Base-by-base conservation (phyloP, 2,888 invertebrate genomes). In the Drosophila nigricruria region DNA sequence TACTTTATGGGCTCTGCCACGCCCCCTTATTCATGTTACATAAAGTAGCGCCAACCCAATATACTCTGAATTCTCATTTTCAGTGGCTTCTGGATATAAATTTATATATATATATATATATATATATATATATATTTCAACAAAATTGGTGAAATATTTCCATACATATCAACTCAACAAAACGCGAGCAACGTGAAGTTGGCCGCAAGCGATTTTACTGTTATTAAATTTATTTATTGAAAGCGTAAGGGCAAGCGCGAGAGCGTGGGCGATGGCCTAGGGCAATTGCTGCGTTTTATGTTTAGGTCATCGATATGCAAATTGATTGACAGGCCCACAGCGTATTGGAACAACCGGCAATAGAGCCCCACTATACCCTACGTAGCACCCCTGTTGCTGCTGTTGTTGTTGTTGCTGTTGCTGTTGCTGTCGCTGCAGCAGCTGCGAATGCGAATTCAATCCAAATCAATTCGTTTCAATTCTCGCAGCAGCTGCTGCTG, bases 161-260 rank as follows among this genome's bases (percentile, higher is more conserved):
- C 36, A 58, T 25, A 3, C 18, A 27, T 12, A 32, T 0, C 3
- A n/a, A n/a, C n/a, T n/a, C n/a, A n/a, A n/a, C n/a, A n/a, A 23
- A 52, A 9, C 49, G 45, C 20, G 23, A 45, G 23, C 18, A 58
- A 60, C 63, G 50, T 59, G 45, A 62, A 81, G 52, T 75, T 70
- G 53, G 53, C 88, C 62, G 75, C 68, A 25, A 32, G 82, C 80
- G 45, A 61, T 63, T 82, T 73, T 56, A 62, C 43, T 63, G 68
- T 76, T 82, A 88, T 88, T 73, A 68, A 76, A 76, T 83, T 85
- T 80, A 85, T 84, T 83, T 84, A 88, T 83, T 85, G 86, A 75
- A 78, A 84, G 38, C 60, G 53, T 36, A 42, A 20, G 54, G 25
- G 49, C 49, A 14, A 49, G 9, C 20, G 32, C 53, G 50, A 38